phyloP scores from a whole-genome alignment of 2,888 invertebrate genomes.

The Pegoplata infirma region DNA sequence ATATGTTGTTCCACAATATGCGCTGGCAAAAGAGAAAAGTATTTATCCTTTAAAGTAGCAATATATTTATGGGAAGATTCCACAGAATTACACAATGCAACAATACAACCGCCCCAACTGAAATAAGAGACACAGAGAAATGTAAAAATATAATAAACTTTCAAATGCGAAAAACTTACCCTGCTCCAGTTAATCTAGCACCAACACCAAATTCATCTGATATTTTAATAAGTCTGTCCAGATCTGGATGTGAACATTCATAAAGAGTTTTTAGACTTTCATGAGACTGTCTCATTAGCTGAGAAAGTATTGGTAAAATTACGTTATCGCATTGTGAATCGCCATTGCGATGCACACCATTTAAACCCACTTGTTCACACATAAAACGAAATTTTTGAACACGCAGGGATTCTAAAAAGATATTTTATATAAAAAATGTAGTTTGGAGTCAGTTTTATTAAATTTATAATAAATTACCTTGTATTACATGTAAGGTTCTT shows the following conservation, averaged over 20 bases:
- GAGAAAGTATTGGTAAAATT: slow-evolving; percentile 81
- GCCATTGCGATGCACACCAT: slow-evolving; percentile 28
- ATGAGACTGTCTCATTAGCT: slow-evolving; percentile 94
- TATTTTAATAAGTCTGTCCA: slow-evolving; percentile 89
- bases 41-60: slow-evolving; percentile 83
- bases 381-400: slow-evolving; percentile 89
- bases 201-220: slow-evolving; percentile 85
- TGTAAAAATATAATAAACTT: neutral
- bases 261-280: slow-evolving; percentile 89
- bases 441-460: neutral
- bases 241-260: slow-evolving; percentile 94
- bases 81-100: slow-evolving; percentile 82
- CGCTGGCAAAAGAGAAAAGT: slow-evolving; percentile 81
- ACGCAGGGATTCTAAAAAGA: slow-evolving; percentile 87
- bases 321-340: neutral
- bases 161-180: slow-evolving; percentile 78
- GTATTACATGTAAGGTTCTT: slow-evolving; percentile 92
- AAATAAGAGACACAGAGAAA: neutral
- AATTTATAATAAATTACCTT: slow-evolving; percentile 80
- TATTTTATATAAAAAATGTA: neutral
- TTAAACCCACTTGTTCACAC: slow-evolving; percentile 68
- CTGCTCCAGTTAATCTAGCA: slow-evolving; percentile 97
- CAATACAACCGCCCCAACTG: slow-evolving; percentile 98
- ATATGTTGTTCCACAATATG: slow-evolving; percentile 78
- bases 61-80: slow-evolving; percentile 84